phyloP scores from a whole-genome alignment of 2,888 invertebrate genomes.

The Hypena proboscidalis region DNA sequence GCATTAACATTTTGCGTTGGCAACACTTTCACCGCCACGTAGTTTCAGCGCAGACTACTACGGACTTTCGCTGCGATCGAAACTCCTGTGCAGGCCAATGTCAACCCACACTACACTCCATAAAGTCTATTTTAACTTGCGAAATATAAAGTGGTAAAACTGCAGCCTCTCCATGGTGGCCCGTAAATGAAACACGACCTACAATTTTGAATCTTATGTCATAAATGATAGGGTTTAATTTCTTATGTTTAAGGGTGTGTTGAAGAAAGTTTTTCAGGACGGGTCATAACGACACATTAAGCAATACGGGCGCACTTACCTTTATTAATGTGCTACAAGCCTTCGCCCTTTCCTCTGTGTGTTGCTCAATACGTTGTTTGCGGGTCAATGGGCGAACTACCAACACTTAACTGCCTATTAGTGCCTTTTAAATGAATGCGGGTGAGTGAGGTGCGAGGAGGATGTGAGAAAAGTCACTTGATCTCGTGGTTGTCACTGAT shows the following conservation, averaged over 20 bases:
- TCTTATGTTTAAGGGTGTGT: constrained; percentile 39
- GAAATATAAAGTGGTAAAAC: constrained; percentile 55
- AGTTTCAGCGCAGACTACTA: constrained; percentile 58
- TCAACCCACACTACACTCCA: constrained; percentile 35
- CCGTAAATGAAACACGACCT: constrained; percentile 61
- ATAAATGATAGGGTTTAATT: constrained; percentile 42
- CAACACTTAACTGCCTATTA: constrained; percentile 60
- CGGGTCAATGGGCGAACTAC: constrained; percentile 57
- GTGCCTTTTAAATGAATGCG: constrained; percentile 43
- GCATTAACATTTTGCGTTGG: constrained; percentile 51
- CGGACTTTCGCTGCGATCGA: constrained; percentile 59
- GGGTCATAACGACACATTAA: constrained; percentile 81
- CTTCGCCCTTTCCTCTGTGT: constrained; percentile 59
- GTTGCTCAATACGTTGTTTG: constrained; percentile 53
- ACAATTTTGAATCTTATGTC: constrained; percentile 50
- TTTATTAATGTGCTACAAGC: constrained; percentile 81
- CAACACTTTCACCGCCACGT: constrained; percentile 60
- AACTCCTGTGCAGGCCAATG: constrained; percentile 41
- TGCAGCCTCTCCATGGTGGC: constrained; percentile 64
- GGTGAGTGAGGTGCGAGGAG: neutral
- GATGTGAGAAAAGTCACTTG: constrained; percentile 37
- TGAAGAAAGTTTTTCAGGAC: constrained; percentile 77
- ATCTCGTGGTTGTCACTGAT: constrained; percentile 16
- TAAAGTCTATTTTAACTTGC: constrained; percentile 57
- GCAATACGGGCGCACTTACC: constrained; percentile 76